These are phyloP conservation scores for Dryadula phaetusa DNA, from an alignment of 2,888 invertebrate species.

Conservation along the genomic window DNA sequence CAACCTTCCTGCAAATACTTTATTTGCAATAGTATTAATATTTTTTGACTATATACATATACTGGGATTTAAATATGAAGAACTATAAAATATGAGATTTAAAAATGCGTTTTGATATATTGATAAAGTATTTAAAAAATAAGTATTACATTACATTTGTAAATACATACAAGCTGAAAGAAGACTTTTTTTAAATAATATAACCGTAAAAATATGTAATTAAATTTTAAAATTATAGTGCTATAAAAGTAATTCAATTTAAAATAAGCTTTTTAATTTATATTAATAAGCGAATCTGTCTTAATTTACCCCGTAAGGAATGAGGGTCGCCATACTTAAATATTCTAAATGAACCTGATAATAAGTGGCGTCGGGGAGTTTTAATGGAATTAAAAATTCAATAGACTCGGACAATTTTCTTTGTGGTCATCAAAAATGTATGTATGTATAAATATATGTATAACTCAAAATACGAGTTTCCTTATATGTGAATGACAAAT, in stretches of 20 bases:
- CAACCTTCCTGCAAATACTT: neutral
- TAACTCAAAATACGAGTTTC: too few relatives aligned
- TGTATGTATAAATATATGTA: too few relatives aligned
- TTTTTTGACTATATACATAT: too few relatives aligned
- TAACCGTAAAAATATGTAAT: neutral
- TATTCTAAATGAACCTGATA: constrained; percentile 24
- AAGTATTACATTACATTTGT: too few relatives aligned
- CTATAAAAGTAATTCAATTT: constrained; percentile 19
- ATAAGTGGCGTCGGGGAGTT: constrained; percentile 21
- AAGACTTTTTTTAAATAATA: too few relatives aligned
- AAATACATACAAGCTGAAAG: too few relatives aligned
- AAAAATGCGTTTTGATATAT: too few relatives aligned
- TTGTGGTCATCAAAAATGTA: neutral
- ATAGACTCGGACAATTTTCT: constrained; percentile 2
- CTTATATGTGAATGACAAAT: too few relatives aligned
- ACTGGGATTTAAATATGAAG: too few relatives aligned
- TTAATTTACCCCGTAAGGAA: constrained; percentile 14
- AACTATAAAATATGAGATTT: too few relatives aligned
- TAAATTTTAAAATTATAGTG: constrained; percentile 5
- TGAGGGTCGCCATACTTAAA: constrained; percentile 21
- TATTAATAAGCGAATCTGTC: constrained; percentile 26
- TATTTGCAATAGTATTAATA: too few relatives aligned
- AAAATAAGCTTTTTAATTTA: constrained; percentile 9
- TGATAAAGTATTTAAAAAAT: too few relatives aligned
- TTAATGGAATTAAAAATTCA: constrained; percentile 26